Evolutionary conservation across 2,888 invertebrate genomes (phyloP).

Genomic region (Empis stercorea): DNA sequence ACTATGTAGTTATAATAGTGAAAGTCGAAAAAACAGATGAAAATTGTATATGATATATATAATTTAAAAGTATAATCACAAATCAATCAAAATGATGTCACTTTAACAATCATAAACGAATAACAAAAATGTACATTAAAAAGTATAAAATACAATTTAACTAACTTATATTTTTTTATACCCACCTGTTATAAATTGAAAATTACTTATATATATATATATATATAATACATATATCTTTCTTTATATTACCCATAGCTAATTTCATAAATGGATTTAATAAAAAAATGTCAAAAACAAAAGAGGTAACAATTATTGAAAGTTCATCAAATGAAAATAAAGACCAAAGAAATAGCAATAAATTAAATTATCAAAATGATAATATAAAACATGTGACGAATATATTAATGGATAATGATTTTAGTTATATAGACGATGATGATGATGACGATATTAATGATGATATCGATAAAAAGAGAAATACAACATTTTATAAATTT

Average conservation of each 20-base stretch:
- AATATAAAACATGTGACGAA: slow-evolving; percentile 10
- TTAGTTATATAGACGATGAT: slow-evolving; percentile 30
- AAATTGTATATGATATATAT: too few species aligned
- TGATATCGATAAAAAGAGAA: slow-evolving; percentile 4
- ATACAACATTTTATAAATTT: not conserved
- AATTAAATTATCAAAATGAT: not conserved
- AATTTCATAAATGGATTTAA: not conserved
- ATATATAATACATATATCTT: too few species aligned
- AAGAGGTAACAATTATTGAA: slow-evolving; percentile 31
- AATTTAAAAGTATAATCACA: too few species aligned
- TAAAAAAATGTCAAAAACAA: slow-evolving; percentile 28
- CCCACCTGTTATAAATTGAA: not conserved
- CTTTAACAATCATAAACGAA: too few species aligned
- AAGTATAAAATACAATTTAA: too few species aligned
- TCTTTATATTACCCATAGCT: not conserved
- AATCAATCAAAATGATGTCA: too few species aligned
- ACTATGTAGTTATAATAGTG: too few species aligned
- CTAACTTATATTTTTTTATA: too few species aligned
- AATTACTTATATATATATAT: too few species aligned
- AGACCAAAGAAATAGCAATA: not conserved
- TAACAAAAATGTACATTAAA: too few species aligned
- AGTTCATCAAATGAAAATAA: slow-evolving; percentile 8
- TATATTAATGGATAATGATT: slow-evolving; percentile 28
- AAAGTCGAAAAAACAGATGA: too few species aligned
- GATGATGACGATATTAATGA: slow-evolving; percentile 12